Conservation (phyloP, 2,113 vertebrate genomes). For the Pterocles burchelli region DNA sequence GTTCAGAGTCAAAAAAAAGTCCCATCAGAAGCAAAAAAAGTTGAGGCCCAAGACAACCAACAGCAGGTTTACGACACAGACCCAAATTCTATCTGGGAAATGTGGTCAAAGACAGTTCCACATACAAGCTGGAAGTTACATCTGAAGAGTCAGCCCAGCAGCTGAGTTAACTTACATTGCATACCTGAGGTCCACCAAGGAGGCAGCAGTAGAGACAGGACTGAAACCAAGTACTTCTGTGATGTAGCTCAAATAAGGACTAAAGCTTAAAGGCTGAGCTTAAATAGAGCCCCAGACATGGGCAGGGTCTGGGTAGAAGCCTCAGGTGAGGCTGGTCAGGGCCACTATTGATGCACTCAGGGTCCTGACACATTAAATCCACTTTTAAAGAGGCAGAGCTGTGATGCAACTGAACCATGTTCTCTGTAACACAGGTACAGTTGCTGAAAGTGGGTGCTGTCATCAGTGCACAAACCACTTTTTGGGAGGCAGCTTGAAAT, state of each 20-base stretch:
- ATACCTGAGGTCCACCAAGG: background rate
- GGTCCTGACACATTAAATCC: background rate
- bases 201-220: background rate
- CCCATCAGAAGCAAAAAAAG: background rate
- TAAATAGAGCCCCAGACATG: accelerated
- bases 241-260: background rate
- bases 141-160: background rate
- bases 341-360: accelerated
- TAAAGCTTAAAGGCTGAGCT: background rate
- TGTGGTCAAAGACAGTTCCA: background rate
- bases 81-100: background rate
- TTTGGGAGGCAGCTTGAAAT: background rate
- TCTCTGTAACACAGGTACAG: background rate
- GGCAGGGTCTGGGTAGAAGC: no score
- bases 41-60: background rate
- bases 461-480: background rate
- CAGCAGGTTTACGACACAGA: background rate
- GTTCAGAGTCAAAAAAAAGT: background rate
- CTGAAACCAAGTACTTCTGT: background rate
- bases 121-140: background rate
- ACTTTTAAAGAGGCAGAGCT: background rate
- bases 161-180: accelerated
- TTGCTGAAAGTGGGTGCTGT: background rate
- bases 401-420: background rate
- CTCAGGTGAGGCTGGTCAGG: background rate